Conservation (phyloP, 2,888 invertebrate genomes). For the Sepiola atlantica region DNA sequence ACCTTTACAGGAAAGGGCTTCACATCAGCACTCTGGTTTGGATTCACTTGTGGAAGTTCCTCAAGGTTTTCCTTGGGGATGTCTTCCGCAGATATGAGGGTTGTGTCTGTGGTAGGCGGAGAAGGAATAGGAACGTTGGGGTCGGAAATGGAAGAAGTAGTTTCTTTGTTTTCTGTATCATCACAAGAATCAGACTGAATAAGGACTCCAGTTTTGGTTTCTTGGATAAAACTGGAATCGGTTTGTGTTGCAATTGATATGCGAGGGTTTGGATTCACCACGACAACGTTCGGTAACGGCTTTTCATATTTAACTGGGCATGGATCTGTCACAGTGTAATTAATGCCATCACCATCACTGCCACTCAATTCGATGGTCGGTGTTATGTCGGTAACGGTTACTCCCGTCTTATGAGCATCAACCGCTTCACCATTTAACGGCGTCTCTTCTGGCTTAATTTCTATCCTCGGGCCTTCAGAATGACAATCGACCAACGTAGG, state of each 20-base stretch:
- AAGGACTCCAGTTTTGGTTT: neutral
- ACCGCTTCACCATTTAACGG: neutral
- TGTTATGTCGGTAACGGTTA: neutral
- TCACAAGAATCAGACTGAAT: neutral
- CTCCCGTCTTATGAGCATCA: neutral
- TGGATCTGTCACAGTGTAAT: neutral
- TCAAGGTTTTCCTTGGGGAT: neutral
- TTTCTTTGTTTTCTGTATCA: neutral
- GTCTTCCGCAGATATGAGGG: neutral
- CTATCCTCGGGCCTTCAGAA: neutral
- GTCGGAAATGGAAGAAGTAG: neutral
- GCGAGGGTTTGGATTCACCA: neutral
- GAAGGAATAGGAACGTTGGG: neutral
- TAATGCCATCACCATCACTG: neutral
- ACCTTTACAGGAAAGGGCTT: neutral
- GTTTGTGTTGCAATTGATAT: conserved; percentile 45
- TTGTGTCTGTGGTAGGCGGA: neutral
- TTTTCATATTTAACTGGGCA: neutral
- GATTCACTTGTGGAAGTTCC: neutral
- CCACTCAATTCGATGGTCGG: neutral
- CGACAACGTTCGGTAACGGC: neutral
- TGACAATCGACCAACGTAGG: neutral
- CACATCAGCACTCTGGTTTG: neutral
- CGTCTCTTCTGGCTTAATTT: neutral
- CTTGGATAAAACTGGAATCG: conserved; percentile 35